Evolutionary conservation across 2,113 vertebrate genomes (phyloP).

Genomic region (Heterotis niloticus): DNA sequence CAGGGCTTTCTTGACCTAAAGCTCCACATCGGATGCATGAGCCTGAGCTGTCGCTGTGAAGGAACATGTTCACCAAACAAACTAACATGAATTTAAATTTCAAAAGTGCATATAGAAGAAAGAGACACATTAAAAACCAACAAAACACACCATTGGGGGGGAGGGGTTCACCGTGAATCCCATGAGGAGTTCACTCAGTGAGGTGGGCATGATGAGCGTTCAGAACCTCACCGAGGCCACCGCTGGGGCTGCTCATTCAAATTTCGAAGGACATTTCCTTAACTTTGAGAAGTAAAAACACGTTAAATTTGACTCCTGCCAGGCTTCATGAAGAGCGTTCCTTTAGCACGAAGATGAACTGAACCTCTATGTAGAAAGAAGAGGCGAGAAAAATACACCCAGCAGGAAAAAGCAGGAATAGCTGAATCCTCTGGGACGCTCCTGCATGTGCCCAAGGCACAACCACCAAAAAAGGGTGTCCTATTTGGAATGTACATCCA

Average conservation of each 20-base stretch:
- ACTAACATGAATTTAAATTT: too few relatives aligned
- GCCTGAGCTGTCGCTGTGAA: too few relatives aligned
- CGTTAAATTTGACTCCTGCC: slow-evolving; percentile 59
- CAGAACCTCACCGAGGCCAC: background rate
- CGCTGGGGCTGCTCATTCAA: background rate
- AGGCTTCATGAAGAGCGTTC: slow-evolving; percentile 53
- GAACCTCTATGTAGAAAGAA: slow-evolving; percentile 47
- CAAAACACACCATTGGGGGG: too few relatives aligned
- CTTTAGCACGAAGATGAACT: slow-evolving; percentile 57
- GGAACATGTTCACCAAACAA: too few relatives aligned
- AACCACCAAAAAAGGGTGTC: background rate
- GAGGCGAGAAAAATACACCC: background rate
- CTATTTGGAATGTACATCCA: background rate
- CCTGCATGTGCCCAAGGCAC: background rate
- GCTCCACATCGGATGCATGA: too few relatives aligned
- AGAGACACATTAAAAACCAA: too few relatives aligned
- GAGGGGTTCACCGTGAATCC: too few relatives aligned
- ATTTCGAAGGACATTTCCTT: slow-evolving; percentile 28
- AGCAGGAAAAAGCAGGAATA: slow-evolving; percentile 27
- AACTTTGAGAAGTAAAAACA: slow-evolving; percentile 57
- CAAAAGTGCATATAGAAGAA: too few relatives aligned
- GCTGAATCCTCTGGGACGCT: slow-evolving; percentile 37
- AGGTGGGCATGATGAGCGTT: too few relatives aligned
- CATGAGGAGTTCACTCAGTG: too few relatives aligned
- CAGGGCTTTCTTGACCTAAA: too few relatives aligned